Base-by-base conservation (phyloP, 2,888 invertebrate species). In the Cantharis flavilabris region DNA sequence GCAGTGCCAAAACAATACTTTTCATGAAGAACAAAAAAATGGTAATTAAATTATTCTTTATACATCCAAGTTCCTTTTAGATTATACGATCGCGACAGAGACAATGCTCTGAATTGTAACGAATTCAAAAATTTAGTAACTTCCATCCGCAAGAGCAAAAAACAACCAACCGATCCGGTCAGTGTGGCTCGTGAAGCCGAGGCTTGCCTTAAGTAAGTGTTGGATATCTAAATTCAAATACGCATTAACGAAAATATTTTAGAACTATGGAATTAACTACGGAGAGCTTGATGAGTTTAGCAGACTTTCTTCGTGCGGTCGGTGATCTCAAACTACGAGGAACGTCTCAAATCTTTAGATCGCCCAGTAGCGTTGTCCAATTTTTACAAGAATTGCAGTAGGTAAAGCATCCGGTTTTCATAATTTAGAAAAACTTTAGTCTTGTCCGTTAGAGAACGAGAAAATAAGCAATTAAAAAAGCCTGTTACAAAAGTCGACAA, bases 241-340 rank as follows among this genome's bases (percentile, higher is more conserved):
- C 23, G 1, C 16, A 3, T 7, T 26, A 23, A 30, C 9, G 10
- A 18, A 18, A 63, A 13, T 26, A 33, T 73, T 73, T 11, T 70
- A 86, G 85, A 73, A 70, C 77, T 1, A 80, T 86, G 71, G 83
- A 84, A 30, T 74, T 82, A 3, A 69, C 82, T 9, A 79, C 81
- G 14, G 84, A 89, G 11, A 81, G 81, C 3, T 83, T 90, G 62
- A 88, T 91, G 70, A 84, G 82, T 3, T 78, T 87, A 10, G 79
- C 79, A 10, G 85, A 87, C 10, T 94, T 94, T 85, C 86, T 94
- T n/a, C 90, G 90, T 23, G 91, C 91, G 1, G 92, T 94, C 9
- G 92, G 92, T 4, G 92, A 93, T 81, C 87, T 93, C 14, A 92
- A 91, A 73, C 90, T 94, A 67, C 89, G 94, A 71, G 94, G 94